Percentiles rank a stretch among this genome's conserved stretches.
Conservation (phyloP, 2,888 invertebrate species). For the Nomada flava region DNA sequence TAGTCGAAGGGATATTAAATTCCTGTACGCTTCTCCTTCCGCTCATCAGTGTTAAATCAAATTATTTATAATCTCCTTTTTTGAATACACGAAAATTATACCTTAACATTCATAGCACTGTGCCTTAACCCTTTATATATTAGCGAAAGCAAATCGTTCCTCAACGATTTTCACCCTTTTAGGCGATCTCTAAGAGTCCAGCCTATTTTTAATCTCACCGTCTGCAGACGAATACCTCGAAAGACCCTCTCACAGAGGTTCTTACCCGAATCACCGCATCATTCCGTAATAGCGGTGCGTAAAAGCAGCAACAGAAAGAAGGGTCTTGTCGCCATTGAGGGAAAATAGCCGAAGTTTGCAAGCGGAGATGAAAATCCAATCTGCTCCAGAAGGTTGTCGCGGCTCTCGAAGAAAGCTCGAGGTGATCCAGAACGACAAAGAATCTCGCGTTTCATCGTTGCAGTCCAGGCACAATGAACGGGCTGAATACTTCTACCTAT, state of each 20-base stretch:
- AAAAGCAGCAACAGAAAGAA: neutral
- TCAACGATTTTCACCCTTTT: neutral
- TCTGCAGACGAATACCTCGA: no score
- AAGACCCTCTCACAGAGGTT: neutral
- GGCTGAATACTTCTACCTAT: neutral
- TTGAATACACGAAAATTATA: no score
- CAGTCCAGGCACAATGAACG: slow-evolving; percentile 18
- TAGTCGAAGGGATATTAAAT: neutral
- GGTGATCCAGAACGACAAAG: slow-evolving; percentile 7
- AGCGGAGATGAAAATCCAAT: slow-evolving; percentile 45
- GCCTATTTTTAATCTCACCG: neutral
- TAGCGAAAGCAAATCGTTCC: no score
- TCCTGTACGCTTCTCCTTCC: neutral
- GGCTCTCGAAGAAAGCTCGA: neutral
- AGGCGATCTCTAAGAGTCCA: neutral
- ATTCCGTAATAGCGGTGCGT: neutral
- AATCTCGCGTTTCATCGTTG: slow-evolving; percentile 31
- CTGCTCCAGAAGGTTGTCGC: slow-evolving; percentile 6
- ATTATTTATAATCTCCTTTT: no score
- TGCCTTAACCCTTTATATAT: no score
- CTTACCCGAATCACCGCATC: neutral
- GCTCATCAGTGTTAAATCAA: no score
- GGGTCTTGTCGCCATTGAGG: neutral
- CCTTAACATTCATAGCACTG: no score
- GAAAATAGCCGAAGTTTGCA: neutral